phyloP scores from a whole-genome alignment of 2,888 invertebrate species.

The Microplitis deprimator region DNA sequence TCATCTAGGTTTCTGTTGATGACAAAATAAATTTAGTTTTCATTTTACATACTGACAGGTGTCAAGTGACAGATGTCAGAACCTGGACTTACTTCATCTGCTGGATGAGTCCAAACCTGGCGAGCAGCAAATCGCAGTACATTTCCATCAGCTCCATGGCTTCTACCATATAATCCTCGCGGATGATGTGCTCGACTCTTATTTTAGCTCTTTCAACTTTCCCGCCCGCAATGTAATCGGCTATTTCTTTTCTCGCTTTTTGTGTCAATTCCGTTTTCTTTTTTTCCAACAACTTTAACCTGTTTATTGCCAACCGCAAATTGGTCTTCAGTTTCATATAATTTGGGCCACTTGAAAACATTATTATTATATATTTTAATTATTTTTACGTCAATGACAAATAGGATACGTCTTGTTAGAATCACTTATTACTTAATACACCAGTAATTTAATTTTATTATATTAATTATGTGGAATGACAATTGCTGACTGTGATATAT shows the following conservation, averaged over 20 bases:
- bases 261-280: constrained; percentile 97
- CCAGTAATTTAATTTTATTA: background rate
- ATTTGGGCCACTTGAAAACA: constrained; percentile 94
- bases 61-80: too few relatives aligned
- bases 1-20: constrained; percentile 83
- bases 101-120: constrained; percentile 95
- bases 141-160: constrained; percentile 99
- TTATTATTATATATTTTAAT: constrained; percentile 64
- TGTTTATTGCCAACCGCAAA: constrained; percentile 91
- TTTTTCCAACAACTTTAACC: constrained; percentile 94
- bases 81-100: constrained; percentile 87
- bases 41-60: too few relatives aligned
- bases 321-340: constrained; percentile 98
- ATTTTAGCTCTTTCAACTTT: constrained; percentile 94
- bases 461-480: background rate
- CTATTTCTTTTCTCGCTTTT: constrained; percentile 97
- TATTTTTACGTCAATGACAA: too few relatives aligned
- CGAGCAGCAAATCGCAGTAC: constrained; percentile 97
- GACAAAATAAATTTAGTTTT: background rate
- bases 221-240: constrained; percentile 91
- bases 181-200: constrained; percentile 97
- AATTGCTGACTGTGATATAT: background rate
- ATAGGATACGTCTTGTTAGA: too few relatives aligned
- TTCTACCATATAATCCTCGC: constrained; percentile 99
- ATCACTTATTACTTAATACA: background rate